Evolutionary conservation across 2,113 vertebrate species (phyloP).

Genomic region (Cyprinus carpio): DNA sequence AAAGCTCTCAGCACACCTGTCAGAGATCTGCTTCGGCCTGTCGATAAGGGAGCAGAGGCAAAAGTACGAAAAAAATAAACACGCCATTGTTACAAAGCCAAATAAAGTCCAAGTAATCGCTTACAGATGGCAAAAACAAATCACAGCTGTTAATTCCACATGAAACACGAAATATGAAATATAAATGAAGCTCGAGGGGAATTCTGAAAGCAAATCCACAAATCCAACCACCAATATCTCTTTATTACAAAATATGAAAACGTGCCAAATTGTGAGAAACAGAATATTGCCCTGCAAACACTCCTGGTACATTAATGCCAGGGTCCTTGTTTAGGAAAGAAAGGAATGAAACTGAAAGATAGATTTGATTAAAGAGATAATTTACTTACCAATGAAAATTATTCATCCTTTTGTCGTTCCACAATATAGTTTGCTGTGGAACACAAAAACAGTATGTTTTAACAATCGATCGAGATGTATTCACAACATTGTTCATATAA

Average conservation of each 20-base stretch:
- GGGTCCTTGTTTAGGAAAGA: background rate
- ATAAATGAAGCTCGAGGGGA: conserved; percentile 75
- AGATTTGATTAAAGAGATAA: background rate
- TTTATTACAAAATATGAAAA: conserved; percentile 57
- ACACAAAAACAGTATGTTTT: background rate
- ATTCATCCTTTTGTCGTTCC: background rate
- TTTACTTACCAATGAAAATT: background rate
- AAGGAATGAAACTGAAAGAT: background rate
- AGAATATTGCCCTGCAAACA: background rate
- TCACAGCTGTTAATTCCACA: conserved; percentile 78
- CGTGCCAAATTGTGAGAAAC: conserved; percentile 6
- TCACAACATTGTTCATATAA: background rate
- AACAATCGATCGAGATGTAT: background rate
- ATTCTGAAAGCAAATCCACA: conserved; percentile 70
- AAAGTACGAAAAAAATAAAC: conserved; percentile 72
- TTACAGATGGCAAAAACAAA: conserved; percentile 80
- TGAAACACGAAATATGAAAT: conserved; percentile 79
- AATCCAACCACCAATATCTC: conserved; percentile 70
- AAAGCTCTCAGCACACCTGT: conserved; percentile 79
- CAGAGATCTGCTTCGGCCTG: conserved; percentile 74
- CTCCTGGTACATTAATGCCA: background rate
- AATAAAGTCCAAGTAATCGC: conserved; percentile 77
- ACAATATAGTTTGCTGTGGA: background rate
- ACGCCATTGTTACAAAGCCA: conserved; percentile 78
- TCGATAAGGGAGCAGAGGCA: conserved; percentile 74